Conservation (phyloP, 2,113 vertebrate genomes). For the Merops nubicus region DNA sequence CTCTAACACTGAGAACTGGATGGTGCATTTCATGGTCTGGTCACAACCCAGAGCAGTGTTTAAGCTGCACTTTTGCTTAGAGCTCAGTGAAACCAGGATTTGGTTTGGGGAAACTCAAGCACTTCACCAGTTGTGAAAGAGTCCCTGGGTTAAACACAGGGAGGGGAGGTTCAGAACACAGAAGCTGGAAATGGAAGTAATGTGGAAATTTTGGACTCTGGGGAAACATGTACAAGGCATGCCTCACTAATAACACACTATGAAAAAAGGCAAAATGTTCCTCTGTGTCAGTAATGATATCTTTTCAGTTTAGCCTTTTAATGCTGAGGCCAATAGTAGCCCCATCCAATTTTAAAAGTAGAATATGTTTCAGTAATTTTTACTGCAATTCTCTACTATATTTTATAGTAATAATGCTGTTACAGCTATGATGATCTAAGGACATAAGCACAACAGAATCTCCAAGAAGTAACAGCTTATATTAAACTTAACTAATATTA, state of each 20-base stretch:
- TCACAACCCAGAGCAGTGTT: not conserved
- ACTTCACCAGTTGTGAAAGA: slow-evolving; percentile 48
- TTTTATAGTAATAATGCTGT: not conserved
- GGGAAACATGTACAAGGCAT: slow-evolving; percentile 39
- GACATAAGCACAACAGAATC: not conserved
- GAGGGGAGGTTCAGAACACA: not conserved
- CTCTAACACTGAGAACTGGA: not conserved
- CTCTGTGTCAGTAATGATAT: not conserved
- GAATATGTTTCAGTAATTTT: not conserved
- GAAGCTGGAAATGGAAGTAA: slow-evolving; percentile 7
- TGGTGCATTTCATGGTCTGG: not conserved
- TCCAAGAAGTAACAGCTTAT: slow-evolving; percentile 2
- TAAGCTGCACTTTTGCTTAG: slow-evolving; percentile 20
- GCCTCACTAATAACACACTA: slow-evolving; percentile 34
- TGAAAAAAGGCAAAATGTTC: slow-evolving; percentile 3
- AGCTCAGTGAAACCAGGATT: slow-evolving; percentile 4
- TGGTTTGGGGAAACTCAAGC: not conserved
- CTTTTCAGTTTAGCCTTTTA: slow-evolving; percentile 10
- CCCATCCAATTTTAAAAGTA: not conserved
- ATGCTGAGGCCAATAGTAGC: not conserved
- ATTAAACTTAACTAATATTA: slow-evolving; percentile 24
- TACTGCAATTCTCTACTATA: not conserved
- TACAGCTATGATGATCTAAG: not conserved
- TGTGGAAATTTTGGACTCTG: slow-evolving; percentile 2
- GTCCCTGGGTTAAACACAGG: slow-evolving; percentile 3